phyloP scores from a whole-genome alignment of 2,797 vertebrate genomes.

The Oreortyx pictus region DNA sequence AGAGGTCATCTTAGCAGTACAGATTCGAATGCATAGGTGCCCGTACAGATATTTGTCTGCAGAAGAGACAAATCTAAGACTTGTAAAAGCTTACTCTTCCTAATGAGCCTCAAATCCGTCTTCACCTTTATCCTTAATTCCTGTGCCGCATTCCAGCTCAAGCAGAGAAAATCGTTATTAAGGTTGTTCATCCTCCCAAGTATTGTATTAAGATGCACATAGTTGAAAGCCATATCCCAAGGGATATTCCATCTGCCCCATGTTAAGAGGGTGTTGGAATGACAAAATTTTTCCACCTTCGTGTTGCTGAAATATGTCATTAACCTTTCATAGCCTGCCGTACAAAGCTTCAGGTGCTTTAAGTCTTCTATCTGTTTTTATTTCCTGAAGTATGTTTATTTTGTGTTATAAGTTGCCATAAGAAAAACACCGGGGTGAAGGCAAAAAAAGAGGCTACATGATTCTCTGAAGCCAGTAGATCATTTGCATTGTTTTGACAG shows the following conservation, averaged over 20 bases:
- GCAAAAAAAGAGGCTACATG: accelerated
- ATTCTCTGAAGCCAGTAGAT: background rate
- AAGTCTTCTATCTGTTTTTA: background rate
- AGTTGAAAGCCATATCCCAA: background rate
- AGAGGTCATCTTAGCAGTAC: background rate
- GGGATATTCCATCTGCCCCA: background rate
- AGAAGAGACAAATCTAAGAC: background rate
- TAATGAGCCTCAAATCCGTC: background rate
- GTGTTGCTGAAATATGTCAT: accelerated
- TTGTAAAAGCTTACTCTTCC: background rate
- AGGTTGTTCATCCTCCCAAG: background rate
- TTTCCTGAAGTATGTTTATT: background rate
- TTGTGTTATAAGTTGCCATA: background rate
- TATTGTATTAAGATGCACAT: background rate
- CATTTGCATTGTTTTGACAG: background rate
- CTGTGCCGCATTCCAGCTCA: background rate
- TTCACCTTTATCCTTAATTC: background rate
- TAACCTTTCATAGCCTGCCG: background rate
- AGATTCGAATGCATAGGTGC: background rate
- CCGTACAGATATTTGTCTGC: background rate
- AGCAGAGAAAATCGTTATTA: accelerated
- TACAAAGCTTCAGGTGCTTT: background rate
- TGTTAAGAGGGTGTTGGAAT: no score
- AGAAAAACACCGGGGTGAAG: background rate
- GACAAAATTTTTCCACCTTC: background rate